Base-by-base conservation (phyloP, 2,888 invertebrate species). In the Aleiodes leptofemur region DNA sequence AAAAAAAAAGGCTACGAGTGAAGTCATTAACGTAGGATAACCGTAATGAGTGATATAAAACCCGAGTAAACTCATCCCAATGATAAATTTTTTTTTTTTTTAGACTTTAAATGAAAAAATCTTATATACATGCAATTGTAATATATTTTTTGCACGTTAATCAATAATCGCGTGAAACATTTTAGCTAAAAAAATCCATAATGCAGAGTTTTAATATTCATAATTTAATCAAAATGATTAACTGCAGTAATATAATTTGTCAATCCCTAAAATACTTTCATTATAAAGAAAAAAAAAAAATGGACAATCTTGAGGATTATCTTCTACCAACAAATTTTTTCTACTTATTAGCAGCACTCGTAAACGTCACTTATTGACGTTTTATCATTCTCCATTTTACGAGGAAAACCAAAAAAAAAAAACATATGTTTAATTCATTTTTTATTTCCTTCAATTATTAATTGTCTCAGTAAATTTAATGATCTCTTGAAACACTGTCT, bases 291-390 rank as follows among this genome's bases (percentile, higher is more conserved):
- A 57, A 31, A 57, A 57, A 23, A 43, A 73, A 16, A 77, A 80
- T 80, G 76, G 77, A 80, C 80, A 80, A 80, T 78, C 78, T 43
- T 77, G 74, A 77, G 77, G 74, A 75, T 78, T 77, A 80, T 77
- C 73, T 74, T 80, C 72, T 78, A 78, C 76, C 71, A 76, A 76
- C 76, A 23, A 56, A 73, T 80, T 77, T 80, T 80, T 80, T 78
- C 78, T 78, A 80, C 80, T 57, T 69, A 78, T 84, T 83, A 87
- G 38, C 23, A 11, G 51, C 61, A 72, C 34, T 51, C 34, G 34
- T 59, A 11, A 53, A 64, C 53, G 51, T 71, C 59, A 59, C 59
- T 50, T 50, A 48, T 14, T 59, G 57, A 14, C 59, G 50, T 71
- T 43, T 48, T 16, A 61, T 31, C 56, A 56, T 56, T 56, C 16